Evolutionary conservation across 2,797 vertebrate genomes (phyloP).

Genomic region (Amblyraja radiata): DNA sequence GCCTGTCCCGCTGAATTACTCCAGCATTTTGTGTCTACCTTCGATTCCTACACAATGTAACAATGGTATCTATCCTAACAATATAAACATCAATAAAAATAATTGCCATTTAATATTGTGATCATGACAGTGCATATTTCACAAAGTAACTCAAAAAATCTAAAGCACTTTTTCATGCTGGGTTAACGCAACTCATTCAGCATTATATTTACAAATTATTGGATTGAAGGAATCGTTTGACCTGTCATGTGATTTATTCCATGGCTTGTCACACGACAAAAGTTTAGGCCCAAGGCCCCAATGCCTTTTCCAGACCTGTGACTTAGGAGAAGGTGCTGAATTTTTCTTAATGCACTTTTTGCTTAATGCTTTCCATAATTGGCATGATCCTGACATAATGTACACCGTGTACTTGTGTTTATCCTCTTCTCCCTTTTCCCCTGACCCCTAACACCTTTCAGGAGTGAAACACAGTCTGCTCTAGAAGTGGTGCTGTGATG

Average conservation of each 20-base stretch:
- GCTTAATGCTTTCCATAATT: background rate
- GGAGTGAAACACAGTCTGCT: background rate
- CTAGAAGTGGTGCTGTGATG: background rate
- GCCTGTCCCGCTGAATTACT: too few relatives aligned
- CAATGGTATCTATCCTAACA: slow-evolving; percentile 1
- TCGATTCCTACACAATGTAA: background rate
- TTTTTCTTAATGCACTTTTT: background rate
- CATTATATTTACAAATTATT: background rate
- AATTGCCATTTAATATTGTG: background rate
- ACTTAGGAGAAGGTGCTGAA: background rate
- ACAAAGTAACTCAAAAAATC: background rate
- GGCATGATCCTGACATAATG: background rate
- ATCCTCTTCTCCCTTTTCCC: background rate
- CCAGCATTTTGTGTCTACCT: too few relatives aligned
- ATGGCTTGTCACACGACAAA: background rate
- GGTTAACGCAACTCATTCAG: background rate
- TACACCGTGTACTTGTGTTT: background rate
- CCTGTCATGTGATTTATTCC: background rate
- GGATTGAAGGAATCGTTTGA: background rate
- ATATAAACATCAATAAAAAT: background rate
- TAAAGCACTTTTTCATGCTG: slow-evolving; percentile 11
- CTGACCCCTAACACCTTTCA: background rate
- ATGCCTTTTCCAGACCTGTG: background rate
- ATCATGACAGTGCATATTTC: slow-evolving; percentile 1
- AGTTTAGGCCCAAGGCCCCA: background rate